phyloP scores from a whole-genome alignment of 2,113 vertebrate species.

The Mungos mungo region DNA sequence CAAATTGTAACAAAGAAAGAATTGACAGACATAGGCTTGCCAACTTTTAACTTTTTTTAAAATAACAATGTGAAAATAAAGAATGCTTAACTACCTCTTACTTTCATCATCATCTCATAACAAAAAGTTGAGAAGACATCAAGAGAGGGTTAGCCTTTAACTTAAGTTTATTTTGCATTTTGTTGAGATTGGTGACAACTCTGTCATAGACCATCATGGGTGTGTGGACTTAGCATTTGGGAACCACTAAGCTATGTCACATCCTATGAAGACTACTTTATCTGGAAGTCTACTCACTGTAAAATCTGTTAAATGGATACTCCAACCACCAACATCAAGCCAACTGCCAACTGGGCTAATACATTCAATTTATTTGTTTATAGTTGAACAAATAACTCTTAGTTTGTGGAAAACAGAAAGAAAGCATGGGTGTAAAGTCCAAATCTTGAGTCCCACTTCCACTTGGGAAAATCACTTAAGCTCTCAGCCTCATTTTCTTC shows the following conservation, averaged over 20 bases:
- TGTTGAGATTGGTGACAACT: neutral
- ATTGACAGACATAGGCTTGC: neutral
- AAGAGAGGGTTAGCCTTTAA: neutral
- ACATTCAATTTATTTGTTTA: neutral
- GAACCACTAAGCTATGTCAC: neutral
- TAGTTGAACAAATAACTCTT: neutral
- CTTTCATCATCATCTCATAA: neutral
- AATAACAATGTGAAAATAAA: conserved; percentile 7
- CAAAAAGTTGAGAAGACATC: conserved; percentile 5
- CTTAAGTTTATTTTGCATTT: conserved; percentile 15
- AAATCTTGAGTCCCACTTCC: neutral
- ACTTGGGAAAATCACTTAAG: neutral
- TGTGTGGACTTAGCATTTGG: neutral
- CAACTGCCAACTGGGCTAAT: neutral
- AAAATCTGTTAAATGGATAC: conserved; percentile 14
- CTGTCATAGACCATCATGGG: neutral
- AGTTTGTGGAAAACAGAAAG: neutral
- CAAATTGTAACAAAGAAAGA: conserved; percentile 26
- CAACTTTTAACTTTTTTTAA: conserved; percentile 29
- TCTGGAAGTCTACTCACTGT: neutral
- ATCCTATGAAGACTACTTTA: neutral
- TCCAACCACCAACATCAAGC: neutral
- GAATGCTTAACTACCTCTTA: neutral
- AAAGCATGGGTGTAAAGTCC: neutral
- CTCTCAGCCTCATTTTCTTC: neutral